Conservation (phyloP, 2,113 vertebrate genomes). For the Suricata suricatta region DNA sequence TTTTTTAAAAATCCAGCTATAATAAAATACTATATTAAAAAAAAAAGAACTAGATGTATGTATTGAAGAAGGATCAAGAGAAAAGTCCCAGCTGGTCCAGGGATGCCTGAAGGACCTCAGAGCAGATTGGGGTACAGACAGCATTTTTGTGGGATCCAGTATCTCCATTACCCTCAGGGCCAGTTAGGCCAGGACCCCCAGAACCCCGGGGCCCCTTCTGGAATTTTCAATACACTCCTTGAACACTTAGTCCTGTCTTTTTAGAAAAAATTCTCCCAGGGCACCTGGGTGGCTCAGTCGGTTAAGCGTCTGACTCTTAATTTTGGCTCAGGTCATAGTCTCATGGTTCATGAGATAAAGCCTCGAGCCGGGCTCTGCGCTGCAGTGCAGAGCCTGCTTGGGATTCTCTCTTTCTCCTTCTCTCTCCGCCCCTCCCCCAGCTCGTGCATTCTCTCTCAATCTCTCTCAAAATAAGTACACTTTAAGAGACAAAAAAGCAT, state of each 20-base stretch:
- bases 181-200: neutral
- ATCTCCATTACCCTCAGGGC: neutral
- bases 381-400: too few species aligned
- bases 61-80: neutral
- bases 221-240: neutral
- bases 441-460: too few species aligned
- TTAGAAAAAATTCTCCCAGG: neutral
- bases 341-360: too few species aligned
- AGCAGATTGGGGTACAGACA: neutral
- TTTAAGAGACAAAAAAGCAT: neutral
- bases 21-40: too few species aligned
- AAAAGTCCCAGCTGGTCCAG: neutral
- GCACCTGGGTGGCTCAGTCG: too few species aligned
- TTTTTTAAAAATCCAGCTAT: too few species aligned
- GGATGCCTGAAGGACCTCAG: neutral
- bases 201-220: neutral
- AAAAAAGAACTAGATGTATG: neutral
- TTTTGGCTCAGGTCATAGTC: too few species aligned
- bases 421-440: too few species aligned
- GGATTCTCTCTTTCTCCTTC: too few species aligned
- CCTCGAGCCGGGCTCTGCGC: too few species aligned
- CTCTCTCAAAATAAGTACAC: too few species aligned
- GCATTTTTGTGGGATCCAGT: neutral
- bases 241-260: neutral
- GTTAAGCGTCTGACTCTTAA: too few species aligned